Percentiles rank a stretch among this genome's conserved stretches.
phyloP scores from a whole-genome alignment of 2,113 vertebrate genomes.

The Chlorodrepanis virens region DNA sequence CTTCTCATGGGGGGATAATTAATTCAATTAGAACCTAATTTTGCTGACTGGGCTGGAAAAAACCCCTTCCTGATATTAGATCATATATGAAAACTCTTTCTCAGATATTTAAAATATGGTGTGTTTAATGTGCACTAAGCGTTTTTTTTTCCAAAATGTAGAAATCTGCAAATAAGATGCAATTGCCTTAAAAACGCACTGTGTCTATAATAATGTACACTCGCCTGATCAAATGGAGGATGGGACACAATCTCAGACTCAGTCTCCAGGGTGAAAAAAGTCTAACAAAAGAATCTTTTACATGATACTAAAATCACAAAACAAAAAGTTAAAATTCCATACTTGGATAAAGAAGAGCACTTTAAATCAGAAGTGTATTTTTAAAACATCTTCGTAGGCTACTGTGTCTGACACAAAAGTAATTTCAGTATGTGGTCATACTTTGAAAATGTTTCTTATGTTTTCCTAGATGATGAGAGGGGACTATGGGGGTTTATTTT shows the following conservation, averaged over 20 bases:
- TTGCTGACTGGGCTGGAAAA: not conserved
- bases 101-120: not conserved
- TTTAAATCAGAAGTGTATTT: not conserved
- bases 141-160: not conserved
- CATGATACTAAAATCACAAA: not conserved
- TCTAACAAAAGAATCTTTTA: not conserved
- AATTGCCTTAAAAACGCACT: not conserved
- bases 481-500: not conserved
- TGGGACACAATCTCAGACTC: not conserved
- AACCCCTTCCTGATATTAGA: not conserved
- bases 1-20: not conserved
- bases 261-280: not conserved
- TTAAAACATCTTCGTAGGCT: not conserved
- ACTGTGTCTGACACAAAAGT: not conserved
- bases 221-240: not conserved
- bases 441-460: not conserved
- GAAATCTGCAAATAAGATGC: not conserved
- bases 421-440: not conserved
- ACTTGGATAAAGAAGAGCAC: not conserved
- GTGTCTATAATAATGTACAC: not conserved
- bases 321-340: not conserved
- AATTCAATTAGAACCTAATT: not conserved
- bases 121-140: not conserved
- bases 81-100: not conserved
- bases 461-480: not conserved